Conservation (phyloP, 2,797 vertebrate genomes). For the Manis javanica region DNA sequence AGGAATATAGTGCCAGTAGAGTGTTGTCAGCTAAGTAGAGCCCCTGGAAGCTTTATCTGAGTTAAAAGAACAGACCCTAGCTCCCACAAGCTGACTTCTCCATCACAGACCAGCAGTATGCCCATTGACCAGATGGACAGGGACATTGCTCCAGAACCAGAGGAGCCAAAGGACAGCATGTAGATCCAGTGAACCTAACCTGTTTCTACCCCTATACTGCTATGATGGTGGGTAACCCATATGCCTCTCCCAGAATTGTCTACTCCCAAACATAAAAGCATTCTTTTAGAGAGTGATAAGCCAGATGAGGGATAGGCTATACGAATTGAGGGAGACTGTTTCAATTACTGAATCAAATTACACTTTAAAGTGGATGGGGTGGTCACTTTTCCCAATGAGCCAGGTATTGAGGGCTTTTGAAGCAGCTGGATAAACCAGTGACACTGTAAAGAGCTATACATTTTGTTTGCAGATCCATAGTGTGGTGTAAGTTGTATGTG, state of each 20-base stretch:
- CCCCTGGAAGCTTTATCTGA: not conserved
- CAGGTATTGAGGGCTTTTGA: not conserved
- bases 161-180: not conserved
- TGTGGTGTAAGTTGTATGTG: not conserved
- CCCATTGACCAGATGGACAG: not conserved
- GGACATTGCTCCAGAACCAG: not conserved
- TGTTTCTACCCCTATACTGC: not conserved
- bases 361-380: not conserved
- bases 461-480: not conserved
- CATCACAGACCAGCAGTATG: not conserved
- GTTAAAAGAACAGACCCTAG: not conserved
- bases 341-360: constrained; percentile 4
- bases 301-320: not conserved
- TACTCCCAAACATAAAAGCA: not conserved
- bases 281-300: constrained; percentile 30
- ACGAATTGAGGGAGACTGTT: not conserved
- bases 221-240: not conserved
- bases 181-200: not conserved
- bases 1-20: not conserved
- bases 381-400: not conserved
- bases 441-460: not conserved
- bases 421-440: not conserved
- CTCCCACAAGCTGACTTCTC: not conserved
- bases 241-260: not conserved
- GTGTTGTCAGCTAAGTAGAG: not conserved